Conservation (phyloP, 2,888 invertebrate species). For the Lasius fuliginosus region DNA sequence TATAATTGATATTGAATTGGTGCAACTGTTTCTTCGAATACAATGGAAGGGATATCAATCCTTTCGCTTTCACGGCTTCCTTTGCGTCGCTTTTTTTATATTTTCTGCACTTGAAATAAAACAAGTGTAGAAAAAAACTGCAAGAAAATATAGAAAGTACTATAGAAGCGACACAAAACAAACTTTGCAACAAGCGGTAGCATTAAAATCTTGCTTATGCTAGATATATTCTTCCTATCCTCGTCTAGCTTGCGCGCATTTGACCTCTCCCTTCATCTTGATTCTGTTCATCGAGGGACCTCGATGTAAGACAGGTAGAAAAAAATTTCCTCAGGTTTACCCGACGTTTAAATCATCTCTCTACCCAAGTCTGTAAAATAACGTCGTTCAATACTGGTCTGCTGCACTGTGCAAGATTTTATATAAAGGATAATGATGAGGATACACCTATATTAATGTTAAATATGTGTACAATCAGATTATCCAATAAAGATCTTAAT, state of each 20-base stretch:
- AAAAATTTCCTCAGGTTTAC: neutral
- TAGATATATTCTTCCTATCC: neutral
- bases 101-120: neutral
- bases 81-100: neutral
- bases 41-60: neutral
- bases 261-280: neutral
- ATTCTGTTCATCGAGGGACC: neutral
- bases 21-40: neutral
- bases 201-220: constrained; percentile 1
- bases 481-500: neutral
- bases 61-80: neutral
- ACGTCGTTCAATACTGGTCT: neutral
- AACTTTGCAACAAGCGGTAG: neutral
- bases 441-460: neutral
- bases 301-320: constrained; percentile 5
- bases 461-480: neutral
- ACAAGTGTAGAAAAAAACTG: neutral
- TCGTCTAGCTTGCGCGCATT: neutral
- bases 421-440: constrained; percentile 1
- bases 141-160: constrained; percentile 11
- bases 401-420: neutral
- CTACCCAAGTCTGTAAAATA: neutral
- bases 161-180: neutral
- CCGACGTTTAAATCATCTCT: neutral
- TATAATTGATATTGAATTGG: no score